phyloP scores from a whole-genome alignment of 1,140 invertebrate species.

The Scylla paramamosain region DNA sequence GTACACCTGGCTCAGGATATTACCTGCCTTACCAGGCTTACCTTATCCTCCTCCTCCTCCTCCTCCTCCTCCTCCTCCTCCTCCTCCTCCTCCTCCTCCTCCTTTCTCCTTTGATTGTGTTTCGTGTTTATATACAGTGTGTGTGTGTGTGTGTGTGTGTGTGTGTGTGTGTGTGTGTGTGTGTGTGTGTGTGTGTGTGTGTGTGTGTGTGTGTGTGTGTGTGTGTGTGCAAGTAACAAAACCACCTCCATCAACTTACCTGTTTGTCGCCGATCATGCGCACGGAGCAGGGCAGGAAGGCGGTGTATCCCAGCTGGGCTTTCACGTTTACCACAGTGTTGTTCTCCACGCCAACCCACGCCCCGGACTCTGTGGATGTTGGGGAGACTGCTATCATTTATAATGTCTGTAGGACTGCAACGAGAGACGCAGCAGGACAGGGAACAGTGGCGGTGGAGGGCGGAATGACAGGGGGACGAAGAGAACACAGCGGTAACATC shows the following conservation, averaged over 20 bases:
- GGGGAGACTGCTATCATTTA: constrained; percentile 63
- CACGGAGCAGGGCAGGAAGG: constrained; percentile 90
- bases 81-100: neutral
- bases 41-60: neutral
- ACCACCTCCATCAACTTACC: constrained; percentile 80
- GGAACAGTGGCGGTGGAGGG: too few relatives aligned
- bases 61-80: neutral
- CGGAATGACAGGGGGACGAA: too few relatives aligned
- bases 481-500: neutral
- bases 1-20: neutral
- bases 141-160: constrained; percentile 19
- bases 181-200: constrained; percentile 18
- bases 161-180: neutral
- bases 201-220: constrained; percentile 33
- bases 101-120: neutral
- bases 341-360: constrained; percentile 80
- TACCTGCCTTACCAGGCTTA: neutral
- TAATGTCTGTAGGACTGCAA: constrained; percentile 49
- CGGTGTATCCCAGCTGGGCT: constrained; percentile 90
- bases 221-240: neutral
- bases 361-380: constrained; percentile 62
- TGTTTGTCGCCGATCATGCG: constrained; percentile 85
- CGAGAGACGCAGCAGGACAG: neutral
- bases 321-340: constrained; percentile 89
- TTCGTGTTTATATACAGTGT: neutral